Evolutionary conservation across 2,797 vertebrate genomes (phyloP), one percentile per base, ranked within the genome.

Genomic region (Pipistrellus pipistrellus): DNA sequence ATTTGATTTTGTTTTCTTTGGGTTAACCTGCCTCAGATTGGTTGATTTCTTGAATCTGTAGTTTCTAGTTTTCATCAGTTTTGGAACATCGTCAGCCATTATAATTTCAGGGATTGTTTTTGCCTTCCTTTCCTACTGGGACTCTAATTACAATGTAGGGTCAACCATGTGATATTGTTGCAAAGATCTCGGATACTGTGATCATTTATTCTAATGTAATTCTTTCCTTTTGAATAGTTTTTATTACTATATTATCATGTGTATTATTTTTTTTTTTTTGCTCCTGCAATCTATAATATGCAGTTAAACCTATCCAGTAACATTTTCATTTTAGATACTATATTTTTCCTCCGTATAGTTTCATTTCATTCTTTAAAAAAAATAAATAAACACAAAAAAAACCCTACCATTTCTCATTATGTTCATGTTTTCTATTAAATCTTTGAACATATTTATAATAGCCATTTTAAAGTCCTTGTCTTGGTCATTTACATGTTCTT

Each of bases 401-500:
- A 44, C 44, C 44, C 44, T 95, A 81, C 38, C 13, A 41, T 35
- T 93, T 78, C 64, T 82, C 14, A 21, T 62, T 66, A 46, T 78
- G 48, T 85, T 91, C 21, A 48, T 44, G 27, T 21, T 72, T 81
- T 91, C 48, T 44, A 88, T 91, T 53, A 82, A 68, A 73, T 88
- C n/a, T 88, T 76, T 57, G 73, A 88, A 76, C 20, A 25, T 72
- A 59, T 77, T 59, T 78, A 11, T 86, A 51, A 78, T 51, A 27
- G 4, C 10, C 32, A 3, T 73, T 88, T 80, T 30, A 51, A 92
- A 86, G 66, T 32, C 55, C 25, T 27, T 62, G 15, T 76, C 68
- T 84, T n/a, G n/a, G 25, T 62, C 93, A 72, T 66, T 85, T 25
- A 20, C 3, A 51, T 48, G 30, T 35, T 59, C 81, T 93, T 81